Base-by-base conservation (phyloP, 2,797 vertebrate species). In the Pseudochromis fuscus region DNA sequence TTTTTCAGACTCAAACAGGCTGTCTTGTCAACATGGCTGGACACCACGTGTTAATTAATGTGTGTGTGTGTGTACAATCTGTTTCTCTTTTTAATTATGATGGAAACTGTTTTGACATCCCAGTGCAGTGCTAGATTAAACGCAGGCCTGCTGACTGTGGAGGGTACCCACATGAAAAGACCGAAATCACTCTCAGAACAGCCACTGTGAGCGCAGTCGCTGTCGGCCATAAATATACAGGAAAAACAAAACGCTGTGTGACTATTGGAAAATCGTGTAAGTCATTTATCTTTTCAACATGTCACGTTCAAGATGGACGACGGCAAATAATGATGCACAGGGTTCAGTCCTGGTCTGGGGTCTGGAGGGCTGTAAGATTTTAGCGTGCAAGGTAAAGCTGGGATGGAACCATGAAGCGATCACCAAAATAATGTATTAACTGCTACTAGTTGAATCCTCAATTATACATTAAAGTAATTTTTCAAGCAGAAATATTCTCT, bases 21-120 rank as follows among this genome's bases (percentile, higher is more conserved):
- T 55, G 60, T 52, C 75, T 62, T 74, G 72, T 81, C 86, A 66
- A 33, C 58, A 45, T 57, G 74, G 77, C 72, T 80, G 65, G 60
- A 38, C 38, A 27, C 16, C 25, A 53, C 48, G 50, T 19, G 40
- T 19, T 42, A 52, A 55, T 64, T 51, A 21, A 60, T 64, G 67
- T 58, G 40, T 60, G 45, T 24, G 45, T 63, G 9, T 68, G 15
- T 59, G 23, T 60, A 42, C 28, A 55, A 19, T 50, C 23, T 30
- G 25, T 53, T 71, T 68, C 68, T n/a, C 56, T 6, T 87, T 80
- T 66, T 60, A 67, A 77, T 79, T 64, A 44, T 63, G 63, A 6
- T 55, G 19, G 49, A 70, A 77, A 77, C 58, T 42, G 66, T 60
- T 85, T 68, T 64, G 65, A 71, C 75, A 65, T 81, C 58, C 68